Evolutionary conservation across 2,113 vertebrate genomes (phyloP).

Genomic region (Azemiops feae): DNA sequence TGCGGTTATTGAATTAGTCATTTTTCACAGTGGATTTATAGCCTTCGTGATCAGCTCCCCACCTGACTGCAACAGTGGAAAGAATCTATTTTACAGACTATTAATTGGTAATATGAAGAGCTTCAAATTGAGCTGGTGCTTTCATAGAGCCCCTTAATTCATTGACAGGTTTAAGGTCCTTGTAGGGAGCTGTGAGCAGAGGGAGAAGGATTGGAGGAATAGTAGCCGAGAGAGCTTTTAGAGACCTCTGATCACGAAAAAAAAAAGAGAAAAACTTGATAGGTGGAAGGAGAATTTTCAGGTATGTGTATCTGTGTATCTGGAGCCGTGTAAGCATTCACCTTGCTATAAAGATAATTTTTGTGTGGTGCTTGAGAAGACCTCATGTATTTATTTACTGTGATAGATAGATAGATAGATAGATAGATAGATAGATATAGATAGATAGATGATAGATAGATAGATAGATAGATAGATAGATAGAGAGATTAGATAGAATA

Average conservation of each 20-base stretch:
- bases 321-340: background rate
- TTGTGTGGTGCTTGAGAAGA: background rate
- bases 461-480: no score
- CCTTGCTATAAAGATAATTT: background rate
- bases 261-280: background rate
- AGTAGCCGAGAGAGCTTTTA: background rate
- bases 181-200: background rate
- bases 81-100: slow-evolving; percentile 50
- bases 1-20: slow-evolving; percentile 48
- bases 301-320: background rate
- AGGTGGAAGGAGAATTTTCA: background rate
- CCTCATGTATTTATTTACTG: background rate
- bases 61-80: slow-evolving; percentile 46
- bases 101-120: slow-evolving; percentile 53
- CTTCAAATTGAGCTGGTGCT: slow-evolving; percentile 56
- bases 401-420: no score
- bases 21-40: slow-evolving; percentile 46
- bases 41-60: slow-evolving; percentile 47
- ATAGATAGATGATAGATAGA: no score
- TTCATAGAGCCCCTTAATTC: slow-evolving; percentile 44
- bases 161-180: slow-evolving; percentile 22
- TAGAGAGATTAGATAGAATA: no score
- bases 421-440: no score
- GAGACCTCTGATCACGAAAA: background rate
- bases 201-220: background rate